Percentiles rank a stretch among this genome's conserved stretches.
These are phyloP conservation scores for Lycocorax pyrrhopterus DNA, from an alignment of 2,113 vertebrate genomes.

Conservation along the genomic window DNA sequence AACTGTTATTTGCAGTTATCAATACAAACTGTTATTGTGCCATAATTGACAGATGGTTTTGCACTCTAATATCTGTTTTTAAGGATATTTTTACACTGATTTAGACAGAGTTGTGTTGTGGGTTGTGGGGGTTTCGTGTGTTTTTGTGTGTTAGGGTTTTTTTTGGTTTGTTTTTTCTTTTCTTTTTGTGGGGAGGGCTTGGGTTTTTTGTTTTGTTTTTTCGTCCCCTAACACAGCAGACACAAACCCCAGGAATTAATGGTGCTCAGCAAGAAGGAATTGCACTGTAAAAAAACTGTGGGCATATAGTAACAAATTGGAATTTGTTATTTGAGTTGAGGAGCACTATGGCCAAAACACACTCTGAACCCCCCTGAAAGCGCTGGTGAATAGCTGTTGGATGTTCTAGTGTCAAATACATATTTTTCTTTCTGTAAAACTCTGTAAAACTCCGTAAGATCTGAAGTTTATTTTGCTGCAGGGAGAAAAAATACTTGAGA, in stretches of 20 bases:
- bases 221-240: neutral
- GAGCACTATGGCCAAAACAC: neutral
- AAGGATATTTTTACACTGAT: slow-evolving; percentile 63
- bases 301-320: neutral
- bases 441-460: neutral
- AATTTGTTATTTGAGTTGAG: neutral
- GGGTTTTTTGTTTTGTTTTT: neutral
- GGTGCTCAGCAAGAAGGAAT: neutral
- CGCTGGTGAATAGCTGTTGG: neutral
- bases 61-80: slow-evolving; percentile 65
- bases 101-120: slow-evolving; percentile 17
- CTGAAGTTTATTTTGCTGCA: neutral
- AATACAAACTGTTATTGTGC: slow-evolving; percentile 69
- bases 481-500: neutral
- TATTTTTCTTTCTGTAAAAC: neutral
- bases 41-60: slow-evolving; percentile 68
- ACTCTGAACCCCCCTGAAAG: neutral
- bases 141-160: neutral
- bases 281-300: neutral
- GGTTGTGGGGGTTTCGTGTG: neutral
- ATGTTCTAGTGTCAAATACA: neutral
- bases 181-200: neutral
- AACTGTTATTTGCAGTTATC: slow-evolving; percentile 63
- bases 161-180: neutral
- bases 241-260: neutral